These are phyloP conservation scores for Disparrhopalites patrizii DNA, from an alignment of 2,888 invertebrate genomes.

Conservation along the genomic window DNA sequence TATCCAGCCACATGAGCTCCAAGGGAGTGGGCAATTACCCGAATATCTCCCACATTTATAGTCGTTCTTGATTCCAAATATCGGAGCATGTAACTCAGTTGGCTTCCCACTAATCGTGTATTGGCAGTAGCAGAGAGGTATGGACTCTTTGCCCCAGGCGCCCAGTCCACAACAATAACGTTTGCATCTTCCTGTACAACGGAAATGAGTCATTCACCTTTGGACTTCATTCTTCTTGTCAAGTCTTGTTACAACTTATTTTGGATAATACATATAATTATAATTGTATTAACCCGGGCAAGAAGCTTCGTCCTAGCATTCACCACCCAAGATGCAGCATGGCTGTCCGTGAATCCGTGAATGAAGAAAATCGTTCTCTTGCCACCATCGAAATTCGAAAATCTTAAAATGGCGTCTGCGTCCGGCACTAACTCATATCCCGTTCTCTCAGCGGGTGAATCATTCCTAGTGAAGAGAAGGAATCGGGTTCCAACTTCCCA, in stretches of 20 bases:
- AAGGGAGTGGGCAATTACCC: conserved; percentile 48
- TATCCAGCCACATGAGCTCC: conserved; percentile 49
- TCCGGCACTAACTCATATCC: conserved; percentile 43
- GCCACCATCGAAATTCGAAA: conserved; percentile 58
- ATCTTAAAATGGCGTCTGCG: conserved; percentile 53
- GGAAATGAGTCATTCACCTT: too few species aligned
- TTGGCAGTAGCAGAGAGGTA: conserved; percentile 59
- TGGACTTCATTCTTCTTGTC: too few species aligned
- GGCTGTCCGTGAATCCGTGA: conserved; percentile 63
- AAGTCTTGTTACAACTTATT: too few species aligned
- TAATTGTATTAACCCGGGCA: conserved; percentile 54
- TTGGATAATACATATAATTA: conserved; percentile 13
- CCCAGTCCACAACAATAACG: conserved; percentile 64
- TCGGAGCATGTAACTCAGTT: conserved; percentile 51
- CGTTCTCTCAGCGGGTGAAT: conserved; percentile 10
- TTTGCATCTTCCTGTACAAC: conserved; percentile 60
- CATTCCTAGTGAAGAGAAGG: conserved; percentile 50
- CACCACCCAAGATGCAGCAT: conserved; percentile 59
- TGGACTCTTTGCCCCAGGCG: conserved; percentile 61
- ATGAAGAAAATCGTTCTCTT: conserved; percentile 60
- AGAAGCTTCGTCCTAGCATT: conserved; percentile 60
- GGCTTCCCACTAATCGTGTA: conserved; percentile 58
- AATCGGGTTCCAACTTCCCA: conserved; percentile 51
- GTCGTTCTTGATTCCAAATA: conserved; percentile 40
- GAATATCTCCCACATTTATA: conserved; percentile 39